phyloP scores from a whole-genome alignment of 1,140 invertebrate genomes.

The Conus betulinus region DNA sequence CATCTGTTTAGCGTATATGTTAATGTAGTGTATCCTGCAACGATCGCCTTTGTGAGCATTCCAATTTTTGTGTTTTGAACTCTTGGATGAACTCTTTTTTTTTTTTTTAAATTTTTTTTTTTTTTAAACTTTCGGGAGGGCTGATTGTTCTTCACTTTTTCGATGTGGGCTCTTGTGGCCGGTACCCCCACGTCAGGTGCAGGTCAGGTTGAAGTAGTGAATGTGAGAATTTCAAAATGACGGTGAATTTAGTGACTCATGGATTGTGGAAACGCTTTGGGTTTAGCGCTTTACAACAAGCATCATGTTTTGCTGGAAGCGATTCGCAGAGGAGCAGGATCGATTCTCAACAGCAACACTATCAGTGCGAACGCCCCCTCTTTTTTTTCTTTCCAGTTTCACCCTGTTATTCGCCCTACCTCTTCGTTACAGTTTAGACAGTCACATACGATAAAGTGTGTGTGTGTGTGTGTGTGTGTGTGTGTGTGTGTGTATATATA shows the following conservation, averaged over 20 bases:
- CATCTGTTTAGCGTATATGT: background rate
- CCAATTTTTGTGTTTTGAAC: slow-evolving; percentile 1
- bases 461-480: too few relatives aligned
- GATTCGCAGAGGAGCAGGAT: background rate
- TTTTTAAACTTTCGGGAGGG: background rate
- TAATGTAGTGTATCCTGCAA: background rate
- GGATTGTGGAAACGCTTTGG: background rate
- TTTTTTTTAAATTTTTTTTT: background rate
- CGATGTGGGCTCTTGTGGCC: background rate
- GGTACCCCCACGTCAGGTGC: background rate
- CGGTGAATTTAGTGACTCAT: background rate
- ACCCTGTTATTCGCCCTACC: background rate
- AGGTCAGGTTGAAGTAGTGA: background rate
- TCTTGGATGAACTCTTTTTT: background rate
- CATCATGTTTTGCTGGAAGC: background rate
- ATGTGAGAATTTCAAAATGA: background rate
- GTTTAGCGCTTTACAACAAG: background rate
- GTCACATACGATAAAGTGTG: too few relatives aligned
- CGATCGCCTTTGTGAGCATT: background rate
- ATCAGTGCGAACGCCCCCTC: slow-evolving; percentile 13
- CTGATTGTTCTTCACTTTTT: slow-evolving; percentile 13
- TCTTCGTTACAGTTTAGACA: background rate
- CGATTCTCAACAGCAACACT: slow-evolving; percentile 16
- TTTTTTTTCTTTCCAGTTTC: background rate
- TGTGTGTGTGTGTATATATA: too few relatives aligned